Evolutionary conservation across 2,797 vertebrate species (phyloP).

Genomic region (Pygocentrus nattereri): DNA sequence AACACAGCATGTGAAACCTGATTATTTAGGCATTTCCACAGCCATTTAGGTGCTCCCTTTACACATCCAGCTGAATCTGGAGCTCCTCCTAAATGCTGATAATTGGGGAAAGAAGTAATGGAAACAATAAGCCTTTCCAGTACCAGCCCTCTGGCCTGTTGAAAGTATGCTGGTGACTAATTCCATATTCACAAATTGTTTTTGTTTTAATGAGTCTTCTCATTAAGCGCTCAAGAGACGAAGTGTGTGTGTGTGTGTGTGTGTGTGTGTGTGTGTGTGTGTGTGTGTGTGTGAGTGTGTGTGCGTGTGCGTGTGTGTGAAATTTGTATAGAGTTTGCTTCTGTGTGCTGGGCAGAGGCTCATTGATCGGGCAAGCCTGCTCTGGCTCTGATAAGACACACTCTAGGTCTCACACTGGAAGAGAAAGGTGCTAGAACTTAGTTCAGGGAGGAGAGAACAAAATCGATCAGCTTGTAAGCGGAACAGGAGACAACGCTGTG

Average conservation of each 20-base stretch:
- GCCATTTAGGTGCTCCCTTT: neutral
- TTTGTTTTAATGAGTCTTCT: slow-evolving; percentile 80
- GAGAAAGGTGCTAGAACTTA: slow-evolving; percentile 24
- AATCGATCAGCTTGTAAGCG: slow-evolving; percentile 65
- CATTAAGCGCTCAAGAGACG: slow-evolving; percentile 66
- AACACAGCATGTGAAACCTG: neutral
- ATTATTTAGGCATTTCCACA: neutral
- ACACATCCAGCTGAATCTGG: neutral
- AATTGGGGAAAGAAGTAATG: slow-evolving; percentile 34
- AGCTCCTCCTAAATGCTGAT: slow-evolving; percentile 20
- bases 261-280: slow-evolving; percentile 49
- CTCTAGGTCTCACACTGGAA: slow-evolving; percentile 20
- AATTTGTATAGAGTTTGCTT: slow-evolving; percentile 25
- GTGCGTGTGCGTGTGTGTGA: slow-evolving; percentile 54
- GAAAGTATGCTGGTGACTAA: slow-evolving; percentile 60
- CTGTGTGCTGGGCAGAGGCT: slow-evolving; percentile 29
- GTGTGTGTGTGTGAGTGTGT: slow-evolving; percentile 53
- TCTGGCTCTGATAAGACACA: slow-evolving; percentile 53
- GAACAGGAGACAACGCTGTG: slow-evolving; percentile 36
- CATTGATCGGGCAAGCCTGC: slow-evolving; percentile 57
- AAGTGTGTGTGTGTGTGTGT: slow-evolving; percentile 53
- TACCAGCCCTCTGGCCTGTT: slow-evolving; percentile 55
- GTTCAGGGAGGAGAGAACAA: slow-evolving; percentile 41
- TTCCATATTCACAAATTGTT: slow-evolving; percentile 77
- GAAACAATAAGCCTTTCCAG: slow-evolving; percentile 47